Evolutionary conservation across 2,113 vertebrate genomes (phyloP), one percentile per base, ranked within the genome.

Genomic region (Eolophus roseicapilla): DNA sequence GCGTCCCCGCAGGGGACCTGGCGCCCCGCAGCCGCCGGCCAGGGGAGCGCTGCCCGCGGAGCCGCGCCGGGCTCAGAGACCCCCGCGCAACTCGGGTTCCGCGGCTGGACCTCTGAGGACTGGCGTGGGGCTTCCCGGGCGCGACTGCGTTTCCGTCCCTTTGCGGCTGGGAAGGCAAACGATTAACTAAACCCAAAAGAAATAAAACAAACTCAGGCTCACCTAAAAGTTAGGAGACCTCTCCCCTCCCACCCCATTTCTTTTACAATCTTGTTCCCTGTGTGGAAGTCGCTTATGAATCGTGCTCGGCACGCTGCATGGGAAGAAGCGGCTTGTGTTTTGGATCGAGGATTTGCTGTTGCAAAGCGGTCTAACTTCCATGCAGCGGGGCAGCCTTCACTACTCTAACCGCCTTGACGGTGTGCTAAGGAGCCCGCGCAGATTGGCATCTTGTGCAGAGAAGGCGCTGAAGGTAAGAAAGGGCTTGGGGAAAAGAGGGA

Each of bases 381-480:
- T 92, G 94, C 94, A 47, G 71, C 25, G 93, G 92, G 93, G 94
- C 87, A 95, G 92, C 86, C 88, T 93, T 71, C 79, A 0, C 81
- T 82, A 46, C 78, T 96, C 71, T 11, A 16, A 75, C 62, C 82
- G 96, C 96, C 91, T 67, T 13, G 89, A 33, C n/a, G 91, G 50
- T 90, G 82, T 60, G 91, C 97, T 93, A 95, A 94, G 93, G 81
- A 97, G 88, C 87, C 53, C 79, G 1, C 37, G 55, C 47, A 86
- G 94, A 87, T 18, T 75, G 75, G 21, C 92, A 49, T 64, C 95
- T 50, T 55, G 73, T 68, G 76, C 91, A 37, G 86, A 71, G 90
- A 84, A 93, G 92, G 96, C 95, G 19, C 5, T 91, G 88, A 92
- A 97, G 97, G 97, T 98, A 98, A 97, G 97, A 47, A 67, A 19